These are phyloP conservation scores for Fukomys damarensis DNA, from an alignment of 2,113 vertebrate genomes.

Conservation along the genomic window DNA sequence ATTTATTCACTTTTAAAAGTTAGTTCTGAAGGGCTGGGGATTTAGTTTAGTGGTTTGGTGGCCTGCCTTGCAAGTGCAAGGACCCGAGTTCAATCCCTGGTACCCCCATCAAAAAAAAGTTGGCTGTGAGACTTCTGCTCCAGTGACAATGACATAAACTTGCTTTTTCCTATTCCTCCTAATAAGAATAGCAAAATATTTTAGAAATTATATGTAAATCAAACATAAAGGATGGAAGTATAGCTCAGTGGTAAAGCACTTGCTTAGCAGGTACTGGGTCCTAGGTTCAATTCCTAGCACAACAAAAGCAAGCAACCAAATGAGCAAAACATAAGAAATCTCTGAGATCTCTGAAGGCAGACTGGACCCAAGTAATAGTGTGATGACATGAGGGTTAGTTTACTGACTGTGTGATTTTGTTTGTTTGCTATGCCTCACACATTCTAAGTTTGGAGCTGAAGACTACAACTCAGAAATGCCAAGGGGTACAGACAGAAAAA, in stretches of 20 bases:
- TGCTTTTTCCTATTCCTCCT: neutral
- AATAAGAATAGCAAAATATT: neutral
- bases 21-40: no score
- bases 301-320: neutral
- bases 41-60: no score
- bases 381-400: neutral
- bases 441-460: neutral
- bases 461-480: neutral
- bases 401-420: neutral
- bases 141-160: neutral
- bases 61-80: no score
- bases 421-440: neutral
- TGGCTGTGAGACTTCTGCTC: neutral
- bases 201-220: neutral
- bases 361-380: neutral
- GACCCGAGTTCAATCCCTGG: no score
- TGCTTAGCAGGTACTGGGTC: neutral
- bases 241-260: neutral
- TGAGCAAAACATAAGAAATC: neutral
- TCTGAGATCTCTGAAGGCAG: neutral
- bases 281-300: neutral
- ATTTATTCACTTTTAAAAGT: neutral
- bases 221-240: neutral
- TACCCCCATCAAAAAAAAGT: no score
- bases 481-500: neutral